phyloP scores from a whole-genome alignment of 2,797 vertebrate species.

The Numenius phaeopus region DNA sequence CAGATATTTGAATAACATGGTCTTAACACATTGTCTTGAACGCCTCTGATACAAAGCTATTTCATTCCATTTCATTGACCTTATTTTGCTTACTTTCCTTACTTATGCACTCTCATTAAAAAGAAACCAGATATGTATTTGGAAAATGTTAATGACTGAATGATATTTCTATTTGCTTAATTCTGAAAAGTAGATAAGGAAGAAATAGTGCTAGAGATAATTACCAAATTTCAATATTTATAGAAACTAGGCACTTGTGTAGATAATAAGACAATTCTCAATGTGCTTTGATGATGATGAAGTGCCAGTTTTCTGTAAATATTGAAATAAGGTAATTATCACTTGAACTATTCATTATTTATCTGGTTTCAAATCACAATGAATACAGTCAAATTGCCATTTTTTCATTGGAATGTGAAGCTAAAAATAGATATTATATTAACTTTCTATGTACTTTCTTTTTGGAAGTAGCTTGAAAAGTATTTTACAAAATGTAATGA shows the following conservation, averaged over 20 bases:
- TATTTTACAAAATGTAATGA: background rate
- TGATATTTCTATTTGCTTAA: slow-evolving; percentile 51
- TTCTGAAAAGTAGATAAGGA: slow-evolving; percentile 45
- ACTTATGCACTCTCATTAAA: slow-evolving; percentile 15
- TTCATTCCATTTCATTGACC: background rate
- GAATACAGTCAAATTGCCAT: slow-evolving; percentile 23
- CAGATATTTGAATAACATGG: background rate
- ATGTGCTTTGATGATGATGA: slow-evolving; percentile 70
- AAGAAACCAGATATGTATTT: slow-evolving; percentile 29
- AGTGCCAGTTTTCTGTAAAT: slow-evolving; percentile 78
- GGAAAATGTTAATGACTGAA: slow-evolving; percentile 32
- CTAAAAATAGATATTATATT: background rate
- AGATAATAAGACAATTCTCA: slow-evolving; percentile 70
- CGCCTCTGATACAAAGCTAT: background rate
- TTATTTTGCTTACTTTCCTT: slow-evolving; percentile 28
- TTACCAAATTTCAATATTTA: slow-evolving; percentile 73
- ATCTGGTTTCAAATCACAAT: slow-evolving; percentile 62
- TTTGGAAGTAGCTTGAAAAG: background rate
- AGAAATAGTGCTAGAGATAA: slow-evolving; percentile 70
- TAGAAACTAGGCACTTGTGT: slow-evolving; percentile 58
- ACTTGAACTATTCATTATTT: slow-evolving; percentile 73
- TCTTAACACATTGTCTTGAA: background rate
- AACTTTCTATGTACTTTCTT: background rate
- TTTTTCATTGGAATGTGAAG: slow-evolving; percentile 32
- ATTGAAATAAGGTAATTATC: slow-evolving; percentile 77